phyloP scores from a whole-genome alignment of 2,113 vertebrate species.

The Plotosus lineatus region DNA sequence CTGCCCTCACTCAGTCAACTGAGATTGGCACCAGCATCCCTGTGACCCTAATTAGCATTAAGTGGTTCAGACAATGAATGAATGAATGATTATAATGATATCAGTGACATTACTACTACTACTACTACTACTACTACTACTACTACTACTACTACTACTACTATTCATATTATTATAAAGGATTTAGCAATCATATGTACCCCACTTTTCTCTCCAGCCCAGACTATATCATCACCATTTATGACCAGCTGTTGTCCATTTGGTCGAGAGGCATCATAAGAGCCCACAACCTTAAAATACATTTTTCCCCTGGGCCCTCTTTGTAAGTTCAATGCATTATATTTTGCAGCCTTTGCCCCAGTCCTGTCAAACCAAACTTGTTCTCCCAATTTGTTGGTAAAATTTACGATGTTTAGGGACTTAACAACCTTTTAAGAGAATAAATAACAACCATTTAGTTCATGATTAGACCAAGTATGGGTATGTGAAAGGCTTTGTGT shows the following conservation, averaged over 20 bases:
- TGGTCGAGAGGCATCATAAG: conserved; percentile 70
- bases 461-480: too few species aligned
- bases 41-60: too few species aligned
- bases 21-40: too few species aligned
- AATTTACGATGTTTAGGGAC: conserved; percentile 62
- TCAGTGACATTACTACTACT: too few species aligned
- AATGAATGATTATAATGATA: too few species aligned
- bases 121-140: too few species aligned
- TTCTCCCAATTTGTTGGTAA: conserved; percentile 64
- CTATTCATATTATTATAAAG: too few species aligned
- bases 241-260: conserved; percentile 64
- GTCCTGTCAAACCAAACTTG: conserved; percentile 70
- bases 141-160: too few species aligned
- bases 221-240: conserved; percentile 60
- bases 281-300: conserved; percentile 69
- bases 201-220: conserved; percentile 56
- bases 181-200: not conserved
- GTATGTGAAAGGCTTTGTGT: too few species aligned
- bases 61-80: too few species aligned
- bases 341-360: conserved; percentile 65
- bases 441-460: not conserved
- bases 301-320: conserved; percentile 46
- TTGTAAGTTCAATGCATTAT: conserved; percentile 75
- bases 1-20: too few species aligned
- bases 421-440: conserved; percentile 54